These are phyloP conservation scores for Dromiciops gliroides DNA, from an alignment of 2,113 vertebrate genomes.

Conservation along the genomic window DNA sequence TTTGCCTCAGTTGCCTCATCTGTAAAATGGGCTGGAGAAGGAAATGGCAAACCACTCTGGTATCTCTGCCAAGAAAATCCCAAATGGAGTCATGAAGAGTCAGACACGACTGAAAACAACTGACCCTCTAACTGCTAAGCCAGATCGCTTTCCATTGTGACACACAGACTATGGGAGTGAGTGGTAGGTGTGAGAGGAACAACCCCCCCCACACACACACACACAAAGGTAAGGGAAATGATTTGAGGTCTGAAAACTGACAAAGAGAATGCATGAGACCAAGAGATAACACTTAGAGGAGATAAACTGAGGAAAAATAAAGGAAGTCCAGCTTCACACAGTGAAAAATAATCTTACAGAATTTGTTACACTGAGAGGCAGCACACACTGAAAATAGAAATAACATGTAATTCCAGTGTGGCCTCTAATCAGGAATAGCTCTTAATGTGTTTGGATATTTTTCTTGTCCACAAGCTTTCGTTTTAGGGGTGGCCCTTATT, in stretches of 20 bases:
- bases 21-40: too few relatives aligned
- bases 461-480: background rate
- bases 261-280: background rate
- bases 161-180: too few relatives aligned
- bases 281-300: background rate
- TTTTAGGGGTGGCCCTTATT: background rate
- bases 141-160: background rate
- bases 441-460: background rate
- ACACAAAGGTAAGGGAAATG: background rate
- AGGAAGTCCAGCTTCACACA: background rate
- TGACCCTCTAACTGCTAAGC: background rate
- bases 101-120: too few relatives aligned
- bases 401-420: background rate
- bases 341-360: background rate
- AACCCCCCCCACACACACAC: too few relatives aligned
- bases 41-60: too few relatives aligned
- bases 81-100: too few relatives aligned
- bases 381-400: background rate
- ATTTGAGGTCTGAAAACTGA: background rate
- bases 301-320: background rate
- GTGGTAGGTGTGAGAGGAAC: background rate
- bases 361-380: background rate
- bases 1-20: too few relatives aligned
- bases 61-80: too few relatives aligned
- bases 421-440: background rate